These are phyloP conservation scores for Piliocolobus tephrosceles DNA, from an alignment of 2,113 vertebrate genomes.

Conservation along the genomic window DNA sequence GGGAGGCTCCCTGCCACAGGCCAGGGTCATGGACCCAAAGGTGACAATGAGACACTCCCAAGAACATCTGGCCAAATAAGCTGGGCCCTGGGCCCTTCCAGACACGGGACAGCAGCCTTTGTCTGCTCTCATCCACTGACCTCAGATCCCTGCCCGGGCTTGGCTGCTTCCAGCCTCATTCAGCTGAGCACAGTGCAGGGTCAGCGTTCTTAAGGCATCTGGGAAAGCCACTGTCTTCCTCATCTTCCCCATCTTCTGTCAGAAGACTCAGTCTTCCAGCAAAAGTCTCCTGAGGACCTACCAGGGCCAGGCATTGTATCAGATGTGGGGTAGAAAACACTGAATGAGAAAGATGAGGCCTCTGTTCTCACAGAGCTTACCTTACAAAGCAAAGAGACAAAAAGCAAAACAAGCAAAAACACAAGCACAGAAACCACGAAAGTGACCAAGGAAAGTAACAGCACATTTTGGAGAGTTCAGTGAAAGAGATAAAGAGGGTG, in stretches of 20 bases:
- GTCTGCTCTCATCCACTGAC: constrained; percentile 56
- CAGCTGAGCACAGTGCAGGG: neutral
- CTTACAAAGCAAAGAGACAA: neutral
- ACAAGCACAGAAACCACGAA: neutral
- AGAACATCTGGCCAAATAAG: constrained; percentile 80
- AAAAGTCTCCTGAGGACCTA: neutral
- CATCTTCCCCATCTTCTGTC: neutral
- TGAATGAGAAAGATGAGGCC: neutral
- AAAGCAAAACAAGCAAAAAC: neutral
- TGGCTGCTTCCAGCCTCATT: neutral
- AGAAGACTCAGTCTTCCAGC: neutral
- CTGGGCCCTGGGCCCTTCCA: constrained; percentile 69
- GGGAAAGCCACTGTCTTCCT: neutral
- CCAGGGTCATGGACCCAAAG: constrained; percentile 56
- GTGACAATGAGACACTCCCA: constrained; percentile 78
- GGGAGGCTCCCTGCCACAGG: constrained; percentile 62
- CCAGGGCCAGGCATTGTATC: neutral
- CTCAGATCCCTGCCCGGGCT: neutral
- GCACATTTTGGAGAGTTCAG: neutral
- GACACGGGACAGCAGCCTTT: constrained; percentile 45
- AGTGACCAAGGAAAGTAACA: neutral
- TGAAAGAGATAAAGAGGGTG: neutral
- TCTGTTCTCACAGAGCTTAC: neutral
- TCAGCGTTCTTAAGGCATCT: neutral
- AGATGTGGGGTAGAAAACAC: neutral